Evolutionary conservation across 2,797 vertebrate genomes (phyloP).

Genomic region (Carcharodon carcharias): DNA sequence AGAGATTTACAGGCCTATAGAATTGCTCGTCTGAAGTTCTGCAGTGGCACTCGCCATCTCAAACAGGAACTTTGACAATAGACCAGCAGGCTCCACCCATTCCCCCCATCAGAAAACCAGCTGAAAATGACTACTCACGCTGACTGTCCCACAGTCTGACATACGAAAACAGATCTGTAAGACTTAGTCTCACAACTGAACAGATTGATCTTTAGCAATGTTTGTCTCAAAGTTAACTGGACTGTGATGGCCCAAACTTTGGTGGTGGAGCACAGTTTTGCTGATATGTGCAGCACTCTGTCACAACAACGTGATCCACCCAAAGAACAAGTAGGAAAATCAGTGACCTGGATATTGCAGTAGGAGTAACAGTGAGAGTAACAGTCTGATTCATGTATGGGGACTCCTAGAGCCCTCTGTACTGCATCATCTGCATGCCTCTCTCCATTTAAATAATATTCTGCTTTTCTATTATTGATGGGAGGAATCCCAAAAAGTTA

Average conservation of each 20-base stretch:
- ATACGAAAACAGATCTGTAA: not conserved
- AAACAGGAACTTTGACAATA: not conserved
- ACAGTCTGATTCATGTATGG: too few relatives aligned
- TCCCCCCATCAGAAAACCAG: not conserved
- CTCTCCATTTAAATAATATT: too few relatives aligned
- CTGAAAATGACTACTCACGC: not conserved
- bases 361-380: too few relatives aligned
- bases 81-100: not conserved
- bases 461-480: too few relatives aligned
- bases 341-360: too few relatives aligned
- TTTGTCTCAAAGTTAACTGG: not conserved
- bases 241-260: not conserved
- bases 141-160: not conserved
- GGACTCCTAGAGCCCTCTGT: too few relatives aligned
- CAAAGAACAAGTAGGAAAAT: not conserved
- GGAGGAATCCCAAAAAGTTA: too few relatives aligned
- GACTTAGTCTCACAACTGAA: not conserved
- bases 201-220: not conserved
- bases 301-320: not conserved
- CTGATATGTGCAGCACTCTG: not conserved
- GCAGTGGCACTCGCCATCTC: conserved; percentile 42
- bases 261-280: not conserved
- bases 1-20: conserved; percentile 36
- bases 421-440: too few relatives aligned
- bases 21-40: conserved; percentile 44